Conservation (phyloP, 2,888 invertebrate species). For the Polymixis lichenea region DNA sequence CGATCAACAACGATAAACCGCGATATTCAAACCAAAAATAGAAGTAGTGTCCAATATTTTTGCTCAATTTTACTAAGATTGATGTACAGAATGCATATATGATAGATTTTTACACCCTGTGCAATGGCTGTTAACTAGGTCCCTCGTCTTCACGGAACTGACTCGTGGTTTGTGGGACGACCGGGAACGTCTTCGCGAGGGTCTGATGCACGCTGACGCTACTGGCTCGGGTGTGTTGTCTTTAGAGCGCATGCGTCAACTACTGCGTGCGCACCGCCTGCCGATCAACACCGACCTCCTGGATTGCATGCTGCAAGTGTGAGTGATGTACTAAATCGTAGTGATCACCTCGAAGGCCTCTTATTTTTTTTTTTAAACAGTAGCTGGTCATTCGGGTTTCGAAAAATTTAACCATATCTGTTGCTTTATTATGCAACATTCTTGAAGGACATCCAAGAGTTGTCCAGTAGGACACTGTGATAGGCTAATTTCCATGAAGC, state of each 20-base stretch:
- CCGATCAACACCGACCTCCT: conserved; percentile 93
- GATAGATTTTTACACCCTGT: background rate
- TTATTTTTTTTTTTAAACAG: no score
- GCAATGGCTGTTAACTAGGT: conserved; percentile 75
- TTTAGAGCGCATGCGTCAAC: conserved; percentile 91
- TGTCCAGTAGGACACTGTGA: background rate
- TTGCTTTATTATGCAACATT: background rate
- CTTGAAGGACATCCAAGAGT: background rate
- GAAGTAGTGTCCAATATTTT: background rate
- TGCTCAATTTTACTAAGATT: background rate
- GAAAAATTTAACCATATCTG: background rate
- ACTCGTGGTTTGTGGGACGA: conserved; percentile 94
- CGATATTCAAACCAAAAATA: no score
- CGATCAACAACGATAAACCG: no score
- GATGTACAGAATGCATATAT: background rate
- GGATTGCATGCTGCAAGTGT: conserved; percentile 93
- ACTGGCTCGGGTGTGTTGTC: conserved; percentile 90
- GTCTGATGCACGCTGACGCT: conserved; percentile 83
- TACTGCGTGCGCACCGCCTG: conserved; percentile 92
- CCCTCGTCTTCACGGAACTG: conserved; percentile 93
- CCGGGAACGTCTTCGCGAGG: conserved; percentile 84
- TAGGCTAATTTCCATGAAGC: background rate
- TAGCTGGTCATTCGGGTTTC: background rate
- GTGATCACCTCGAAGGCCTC: background rate
- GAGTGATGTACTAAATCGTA: conserved; percentile 69